phyloP scores from a whole-genome alignment of 2,888 invertebrate species.

The Spisula subtruncata region DNA sequence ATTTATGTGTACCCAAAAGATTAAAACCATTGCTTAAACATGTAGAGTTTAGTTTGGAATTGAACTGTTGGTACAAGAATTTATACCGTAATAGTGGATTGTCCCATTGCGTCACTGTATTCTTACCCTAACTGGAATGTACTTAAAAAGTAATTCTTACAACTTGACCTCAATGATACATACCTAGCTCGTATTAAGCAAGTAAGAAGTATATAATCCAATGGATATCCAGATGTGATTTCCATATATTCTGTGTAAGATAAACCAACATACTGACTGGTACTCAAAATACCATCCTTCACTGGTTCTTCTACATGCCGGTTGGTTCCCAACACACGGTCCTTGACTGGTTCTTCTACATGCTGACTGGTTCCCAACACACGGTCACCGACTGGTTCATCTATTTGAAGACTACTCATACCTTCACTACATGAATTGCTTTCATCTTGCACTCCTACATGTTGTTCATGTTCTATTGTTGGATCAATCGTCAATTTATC shows the following conservation, averaged over 20 bases:
- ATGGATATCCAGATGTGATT: conserved; percentile 42
- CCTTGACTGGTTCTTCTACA: background rate
- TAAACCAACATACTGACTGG: background rate
- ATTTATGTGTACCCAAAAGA: too few relatives aligned
- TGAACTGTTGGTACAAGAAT: too few relatives aligned
- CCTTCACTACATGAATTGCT: background rate
- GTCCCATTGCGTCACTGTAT: too few relatives aligned
- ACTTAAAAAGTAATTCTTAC: too few relatives aligned
- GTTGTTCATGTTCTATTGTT: background rate
- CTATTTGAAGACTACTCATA: background rate
- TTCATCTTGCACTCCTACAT: background rate
- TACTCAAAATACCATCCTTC: background rate
- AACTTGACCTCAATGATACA: background rate
- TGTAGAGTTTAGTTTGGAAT: too few relatives aligned
- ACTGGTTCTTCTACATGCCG: background rate
- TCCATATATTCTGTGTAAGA: background rate
- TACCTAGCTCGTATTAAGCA: conserved; percentile 74
- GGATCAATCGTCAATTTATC: background rate
- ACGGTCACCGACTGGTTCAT: background rate
- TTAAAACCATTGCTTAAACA: too few relatives aligned
- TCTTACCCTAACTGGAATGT: too few relatives aligned
- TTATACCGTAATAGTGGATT: too few relatives aligned
- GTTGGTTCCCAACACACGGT: background rate
- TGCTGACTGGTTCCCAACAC: background rate
- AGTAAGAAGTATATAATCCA: conserved; percentile 58